A percentile compares a stretch with the other conserved stretches of the same genome.
phyloP scores from a whole-genome alignment of 2,888 invertebrate species.

The Anodontia alba region DNA sequence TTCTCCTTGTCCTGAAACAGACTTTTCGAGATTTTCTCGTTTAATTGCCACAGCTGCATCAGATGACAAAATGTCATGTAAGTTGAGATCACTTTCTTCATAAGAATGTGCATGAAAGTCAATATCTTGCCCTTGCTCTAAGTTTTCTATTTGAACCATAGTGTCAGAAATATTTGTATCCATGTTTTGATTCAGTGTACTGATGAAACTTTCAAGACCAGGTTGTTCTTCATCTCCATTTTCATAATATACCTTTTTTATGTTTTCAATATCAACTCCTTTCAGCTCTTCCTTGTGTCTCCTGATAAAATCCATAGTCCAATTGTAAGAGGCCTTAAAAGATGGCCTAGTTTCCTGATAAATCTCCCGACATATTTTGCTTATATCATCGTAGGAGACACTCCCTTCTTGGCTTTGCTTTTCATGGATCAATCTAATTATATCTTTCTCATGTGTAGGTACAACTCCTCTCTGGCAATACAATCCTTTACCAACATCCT shows the following conservation, averaged over 20 bases:
- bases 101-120: constrained; percentile 24
- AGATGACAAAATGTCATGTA: not conserved
- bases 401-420: constrained; percentile 53
- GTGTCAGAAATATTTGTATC: constrained; percentile 6
- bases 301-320: constrained; percentile 55
- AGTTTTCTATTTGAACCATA: constrained; percentile 31
- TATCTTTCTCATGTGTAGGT: constrained; percentile 51
- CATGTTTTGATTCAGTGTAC: constrained; percentile 3
- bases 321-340: constrained; percentile 60
- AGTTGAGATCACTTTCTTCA: not conserved
- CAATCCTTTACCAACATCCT: constrained; percentile 46
- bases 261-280: constrained; percentile 50
- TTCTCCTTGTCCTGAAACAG: not conserved
- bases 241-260: constrained; percentile 34
- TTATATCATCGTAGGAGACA: constrained; percentile 55
- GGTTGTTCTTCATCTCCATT: constrained; percentile 27
- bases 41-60: not conserved
- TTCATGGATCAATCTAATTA: constrained; percentile 38
- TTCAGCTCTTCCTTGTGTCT: constrained; percentile 53
- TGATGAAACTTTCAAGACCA: not conserved
- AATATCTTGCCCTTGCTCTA: constrained; percentile 42
- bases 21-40: constrained; percentile 15
- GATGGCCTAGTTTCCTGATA: constrained; percentile 57
- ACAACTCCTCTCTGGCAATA: constrained; percentile 51
- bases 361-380: constrained; percentile 49